Base-by-base conservation (phyloP, 2,113 vertebrate genomes). In the Lampris megalopsis region DNA sequence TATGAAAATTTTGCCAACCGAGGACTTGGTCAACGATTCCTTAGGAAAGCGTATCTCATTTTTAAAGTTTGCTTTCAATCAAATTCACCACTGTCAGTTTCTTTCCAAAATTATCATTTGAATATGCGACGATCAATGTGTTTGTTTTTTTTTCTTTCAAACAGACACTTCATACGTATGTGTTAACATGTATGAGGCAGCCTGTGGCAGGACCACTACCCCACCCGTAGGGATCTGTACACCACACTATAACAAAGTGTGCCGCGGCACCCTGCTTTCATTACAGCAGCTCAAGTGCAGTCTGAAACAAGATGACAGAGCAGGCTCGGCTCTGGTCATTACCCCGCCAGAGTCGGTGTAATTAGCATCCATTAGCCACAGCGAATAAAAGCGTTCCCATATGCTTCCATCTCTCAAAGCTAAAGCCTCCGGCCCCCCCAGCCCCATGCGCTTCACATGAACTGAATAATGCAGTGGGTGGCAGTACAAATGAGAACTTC, bases 321-420 rank as follows among this genome's bases (percentile, higher is more conserved):
- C 50, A 71, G 80, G 81, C 85, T 82, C 83, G 73, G 42, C 63
- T 48, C 9, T 67, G 70, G 52, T 74, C 59, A 70, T 71, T 48
- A 70, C 73, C 82, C 82, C 81, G 78, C 68, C 35, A 63, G 59
- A 8, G 13, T 70, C 78, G 88, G 87, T 89, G 87, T 86, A 90
- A 88, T 89, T 85, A 89, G 85, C 59, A 84, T 38, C 36, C 57
- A 40, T 73, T 69, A 74, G 45, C 41, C 71, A 63, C 13, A 59
- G 57, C 7, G 49, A 50, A 72, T 61, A 48, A 41, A 56, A 45
- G 50, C 42, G 42, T 50, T 50, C 41, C 13, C 10, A 53, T 54
- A 57, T 62, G 45, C 50, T 70, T 41, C 37, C 38, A 68, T 85
- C 40, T 49, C n/a, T 69, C 48, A 49, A 45, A 40, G 62, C 36